Conservation (phyloP, 2,113 vertebrate species). For the Ardeotis arabs region DNA sequence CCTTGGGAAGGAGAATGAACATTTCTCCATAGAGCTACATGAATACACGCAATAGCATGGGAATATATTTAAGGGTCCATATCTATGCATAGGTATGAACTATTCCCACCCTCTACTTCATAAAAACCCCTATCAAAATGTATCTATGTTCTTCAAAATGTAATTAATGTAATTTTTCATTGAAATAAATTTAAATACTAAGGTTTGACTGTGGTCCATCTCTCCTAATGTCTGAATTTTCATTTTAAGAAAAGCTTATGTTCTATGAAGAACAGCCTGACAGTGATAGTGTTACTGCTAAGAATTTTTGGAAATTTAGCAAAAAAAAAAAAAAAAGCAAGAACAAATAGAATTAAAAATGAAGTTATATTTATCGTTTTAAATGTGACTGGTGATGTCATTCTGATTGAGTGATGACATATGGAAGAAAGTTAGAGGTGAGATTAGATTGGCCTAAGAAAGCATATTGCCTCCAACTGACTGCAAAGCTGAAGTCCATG, state of each 20-base stretch:
- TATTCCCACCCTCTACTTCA: background rate
- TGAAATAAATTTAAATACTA: background rate
- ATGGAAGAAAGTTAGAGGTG: background rate
- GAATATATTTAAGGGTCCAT: background rate
- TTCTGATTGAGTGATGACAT: background rate
- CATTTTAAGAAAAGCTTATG: background rate
- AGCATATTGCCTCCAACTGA: background rate
- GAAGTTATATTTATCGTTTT: background rate
- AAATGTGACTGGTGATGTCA: background rate
- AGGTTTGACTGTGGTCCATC: background rate
- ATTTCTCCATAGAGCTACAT: background rate
- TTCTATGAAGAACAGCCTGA: background rate
- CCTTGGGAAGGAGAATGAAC: background rate
- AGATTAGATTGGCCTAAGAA: background rate
- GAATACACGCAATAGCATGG: background rate
- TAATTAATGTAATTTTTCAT: background rate
- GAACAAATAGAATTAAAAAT: background rate
- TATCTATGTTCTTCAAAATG: background rate
- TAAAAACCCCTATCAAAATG: background rate
- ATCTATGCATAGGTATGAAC: background rate
- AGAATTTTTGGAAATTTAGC: background rate
- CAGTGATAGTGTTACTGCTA: background rate
- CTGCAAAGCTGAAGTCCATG: background rate
- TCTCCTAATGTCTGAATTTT: background rate
- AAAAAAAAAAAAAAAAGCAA: background rate